Evolutionary conservation across 2,888 invertebrate species (phyloP), one percentile per base, ranked within the genome.

Genomic region (Amiota minor): DNA sequence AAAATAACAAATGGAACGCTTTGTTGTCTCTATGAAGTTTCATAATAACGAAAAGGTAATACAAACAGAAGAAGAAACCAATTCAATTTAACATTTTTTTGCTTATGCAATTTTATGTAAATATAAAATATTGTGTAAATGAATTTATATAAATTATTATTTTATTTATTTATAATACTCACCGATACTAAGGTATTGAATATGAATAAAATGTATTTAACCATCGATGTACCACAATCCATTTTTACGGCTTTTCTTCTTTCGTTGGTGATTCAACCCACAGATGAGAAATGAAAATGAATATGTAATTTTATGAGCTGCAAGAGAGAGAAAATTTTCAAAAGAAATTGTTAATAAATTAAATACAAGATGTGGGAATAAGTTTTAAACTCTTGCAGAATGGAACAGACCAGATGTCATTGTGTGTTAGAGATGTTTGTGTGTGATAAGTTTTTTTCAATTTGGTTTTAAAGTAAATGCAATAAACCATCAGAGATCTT

Each of bases 121-220:
- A 62, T n/a, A 14, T 62, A 62, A 49, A 59, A 20, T 46, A 56
- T 47, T 59, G 16, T 59, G 16, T 70, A 47, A 62, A 47, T 68
- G 2, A 46, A 49, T 18, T 46, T 35, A 35, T 35, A 35, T 35
- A 35, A 47, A 16, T 14, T 49, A 67, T 18, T n/a, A n/a, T 18
- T 49, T 11, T 64, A 35, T 45, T 6, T 18, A 74, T 69, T 72
- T 72, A 2, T 35, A 35, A 35, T 71, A 83, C 95, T 94, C 90
- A 95, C 95, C 92, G 94, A 93, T 86, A 94, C 94, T 76, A 95
- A 82, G 81, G 95, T 90, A 89, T 95, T 95, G 91, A 95, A 94
- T 90, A 94, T 91, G 89, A 95, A 96, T 85, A 96, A 92, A 84
- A 95, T 92, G 90, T 95, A 95, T 91, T 96, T 96, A 89, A 95